Conservation (phyloP, 2,113 vertebrate genomes). For the Etheostoma cragini region DNA sequence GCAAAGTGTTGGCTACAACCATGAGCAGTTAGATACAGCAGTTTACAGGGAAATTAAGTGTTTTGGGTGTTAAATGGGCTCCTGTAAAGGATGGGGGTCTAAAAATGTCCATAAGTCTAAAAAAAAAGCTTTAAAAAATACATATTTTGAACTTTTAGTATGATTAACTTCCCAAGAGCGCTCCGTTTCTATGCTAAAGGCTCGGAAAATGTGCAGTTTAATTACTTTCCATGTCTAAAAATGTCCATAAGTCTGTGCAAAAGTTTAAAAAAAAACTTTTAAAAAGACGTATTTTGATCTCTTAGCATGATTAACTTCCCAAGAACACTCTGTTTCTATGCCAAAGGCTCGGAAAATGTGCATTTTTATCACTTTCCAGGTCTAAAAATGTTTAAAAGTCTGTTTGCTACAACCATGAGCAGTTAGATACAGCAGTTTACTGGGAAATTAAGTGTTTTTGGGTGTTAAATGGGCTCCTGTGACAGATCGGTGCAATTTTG, state of each 20-base stretch:
- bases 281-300: background rate
- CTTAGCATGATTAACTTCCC: too few species aligned
- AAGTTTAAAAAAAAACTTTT: too few species aligned
- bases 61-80: background rate
- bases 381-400: background rate
- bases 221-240: background rate
- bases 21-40: background rate
- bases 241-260: too few species aligned
- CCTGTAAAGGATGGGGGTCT: background rate
- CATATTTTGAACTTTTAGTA: too few species aligned
- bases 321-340: background rate
- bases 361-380: background rate
- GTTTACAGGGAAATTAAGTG: background rate
- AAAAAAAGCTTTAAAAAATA: too few species aligned
- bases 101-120: too few species aligned
- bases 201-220: background rate
- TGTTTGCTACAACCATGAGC: too few species aligned
- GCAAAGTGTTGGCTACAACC: background rate
- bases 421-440: too few species aligned
- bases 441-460: too few species aligned
- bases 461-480: too few species aligned
- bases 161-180: too few species aligned
- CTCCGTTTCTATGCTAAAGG: background rate
- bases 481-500: too few species aligned
- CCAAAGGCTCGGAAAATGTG: background rate